Conservation (phyloP, 2,888 invertebrate genomes). For the Polymixis lichenea region DNA sequence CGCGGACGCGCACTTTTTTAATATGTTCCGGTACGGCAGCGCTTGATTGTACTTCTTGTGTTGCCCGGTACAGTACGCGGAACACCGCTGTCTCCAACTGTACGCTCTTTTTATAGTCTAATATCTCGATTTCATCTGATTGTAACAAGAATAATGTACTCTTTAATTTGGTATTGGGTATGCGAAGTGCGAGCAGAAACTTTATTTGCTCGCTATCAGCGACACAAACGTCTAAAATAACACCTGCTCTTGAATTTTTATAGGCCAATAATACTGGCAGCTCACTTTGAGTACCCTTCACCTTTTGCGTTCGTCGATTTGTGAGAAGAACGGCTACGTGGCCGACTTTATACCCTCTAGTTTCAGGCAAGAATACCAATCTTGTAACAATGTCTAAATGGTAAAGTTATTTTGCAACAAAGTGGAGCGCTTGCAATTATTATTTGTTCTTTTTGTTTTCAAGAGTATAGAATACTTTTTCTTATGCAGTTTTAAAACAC, state of each 20-base stretch:
- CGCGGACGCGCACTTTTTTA: background rate
- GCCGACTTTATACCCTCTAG: conserved; percentile 10
- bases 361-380: conserved; percentile 14
- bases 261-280: background rate
- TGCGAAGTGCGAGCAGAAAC: background rate
- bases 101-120: background rate
- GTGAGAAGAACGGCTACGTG: conserved; percentile 4
- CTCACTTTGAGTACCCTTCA: conserved; percentile 30
- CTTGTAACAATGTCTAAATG: conserved; percentile 23
- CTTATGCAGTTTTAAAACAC: conserved; percentile 23
- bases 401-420: conserved; percentile 43
- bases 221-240: background rate
- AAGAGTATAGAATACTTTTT: conserved; percentile 33
- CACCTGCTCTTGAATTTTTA: background rate
- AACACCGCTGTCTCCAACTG: background rate
- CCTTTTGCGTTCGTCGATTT: conserved; percentile 8
- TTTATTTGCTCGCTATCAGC: background rate
- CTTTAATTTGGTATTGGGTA: conserved; percentile 15
- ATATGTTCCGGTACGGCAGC: background rate
- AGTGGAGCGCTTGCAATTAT: conserved; percentile 27
- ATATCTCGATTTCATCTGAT: background rate
- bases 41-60: conserved; percentile 15
- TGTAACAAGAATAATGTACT: conserved; percentile 10
- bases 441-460: conserved; percentile 17
- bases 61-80: background rate